Base-by-base conservation (phyloP, 2,797 vertebrate species). In the Euphonia xanthogaster region DNA sequence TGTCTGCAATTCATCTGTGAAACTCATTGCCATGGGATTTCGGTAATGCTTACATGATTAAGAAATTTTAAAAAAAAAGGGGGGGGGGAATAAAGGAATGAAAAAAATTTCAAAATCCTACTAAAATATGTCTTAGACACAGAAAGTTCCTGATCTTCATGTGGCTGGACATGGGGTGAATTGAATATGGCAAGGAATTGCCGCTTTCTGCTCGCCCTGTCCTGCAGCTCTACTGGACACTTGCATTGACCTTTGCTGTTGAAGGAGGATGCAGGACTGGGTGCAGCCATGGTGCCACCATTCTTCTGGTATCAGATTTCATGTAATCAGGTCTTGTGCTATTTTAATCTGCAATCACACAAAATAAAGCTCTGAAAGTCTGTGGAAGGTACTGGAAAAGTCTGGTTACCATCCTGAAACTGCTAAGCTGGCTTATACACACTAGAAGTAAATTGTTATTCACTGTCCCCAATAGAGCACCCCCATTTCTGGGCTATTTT, bases 401-500 rank as follows among this genome's bases (percentile, higher is more conserved):
- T 57, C 81, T 83, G 21, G 5, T 61, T 83, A 5, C 19, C 30
- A 9, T 53, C 31, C 50, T 58, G 81, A 79, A 74, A 35, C 21
- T 73, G 44, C 25, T 62, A 45, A 48, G 13, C 13, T 77, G 33
- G 11, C 9, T 82, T 85, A n/a, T 8, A 48, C 3, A 8, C 27
- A 12, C 12, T 58, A 31, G n/a, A 77, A 93, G 77, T 31, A 68
- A 87, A 53, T 61, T 31, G 13, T 66, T 90, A 30, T 35, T 72
- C 22, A 3, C 12, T 60, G 24, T 85, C 20, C 40, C 22, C n/a
- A 39, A 0, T 7, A 73, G 0, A 79, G 4, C 18, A 37, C 13
- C 75, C 75, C 47, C 28, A 68, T 86, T 92, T 91, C 42, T 77
- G 28, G 18, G 35, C 58, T 72, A 11, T 87, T 89, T 77, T 71